Base-by-base conservation (phyloP, 2,888 invertebrate species). In the Drosophila tanythrix region DNA sequence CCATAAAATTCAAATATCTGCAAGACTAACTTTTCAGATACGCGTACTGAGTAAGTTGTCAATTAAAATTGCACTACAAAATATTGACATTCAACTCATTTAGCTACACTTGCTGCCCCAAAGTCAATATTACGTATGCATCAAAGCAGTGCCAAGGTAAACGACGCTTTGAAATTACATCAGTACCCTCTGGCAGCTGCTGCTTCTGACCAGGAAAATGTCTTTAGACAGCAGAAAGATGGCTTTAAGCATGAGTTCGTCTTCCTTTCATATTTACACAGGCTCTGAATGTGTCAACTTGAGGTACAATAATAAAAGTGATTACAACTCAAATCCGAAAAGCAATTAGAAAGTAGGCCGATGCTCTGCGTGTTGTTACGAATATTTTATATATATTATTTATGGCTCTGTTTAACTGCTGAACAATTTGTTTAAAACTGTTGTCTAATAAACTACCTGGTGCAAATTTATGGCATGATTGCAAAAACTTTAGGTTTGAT, bases 91-190 rank as follows among this genome's bases (percentile, higher is more conserved):
- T 62, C 15, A n/a, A n/a, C 31, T 25, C 15, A 33, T 15, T 36
- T 11, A 18, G 66, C 40, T n/a, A 31, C 43, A 36, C 29, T 65
- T 27, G 18, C n/a, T 36, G 64, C 40, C 51, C 35, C 31, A 13
- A 46, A 52, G 66, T 48, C 46, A 18, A 59, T 65, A 53, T 64
- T 65, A 52, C 29, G 70, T 64, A 57, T 56, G 66, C 67, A 66
- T 70, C 61, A 62, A 55, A 56, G 58, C 48, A 51, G 31, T 56
- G 31, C 46, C 33, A 18, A 35, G 57, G 60, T 53, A 65, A 62
- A 63, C 33, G 48, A 53, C 18, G 67, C 64, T 82, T 59, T 67
- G 29, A 83, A 86, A 81, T 83, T 77, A 59, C 67, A 63, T 61
- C 56, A 58, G 43, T 66, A 33, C 21, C 67, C 74, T 40, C 29